Base-by-base conservation (phyloP, 2,113 vertebrate genomes). In the Erpornis zantholeuca region DNA sequence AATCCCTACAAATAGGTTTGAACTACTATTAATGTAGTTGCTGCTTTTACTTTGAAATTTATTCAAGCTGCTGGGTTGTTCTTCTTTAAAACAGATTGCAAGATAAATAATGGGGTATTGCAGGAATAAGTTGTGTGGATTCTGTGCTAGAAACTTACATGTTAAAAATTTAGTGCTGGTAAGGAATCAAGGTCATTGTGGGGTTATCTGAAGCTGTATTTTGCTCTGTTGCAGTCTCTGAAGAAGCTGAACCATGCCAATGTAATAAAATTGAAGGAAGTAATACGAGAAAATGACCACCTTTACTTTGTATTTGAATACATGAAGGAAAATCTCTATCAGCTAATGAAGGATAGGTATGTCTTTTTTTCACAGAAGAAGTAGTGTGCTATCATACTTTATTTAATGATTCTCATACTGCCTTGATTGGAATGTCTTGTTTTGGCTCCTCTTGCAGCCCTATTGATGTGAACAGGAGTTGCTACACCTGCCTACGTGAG, bases 251-350 rank as follows among this genome's bases (percentile, higher is more conserved):
- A 99, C 97, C 99, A 99, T 95, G 99, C 99, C 22, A 99, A 99
- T 70, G 98, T 99, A 77, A 99, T 99, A 95, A 99, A 99, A 96
- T 93, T 99, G 78, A 99, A 99, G 97, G 99, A 99, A 98, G 99
- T 99, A 38, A 99, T 99, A 97, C 97, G 99, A 97, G 99, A 99
- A 98, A 99, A 99, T 80, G 99, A 99, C 94, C 99, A 99, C 72
- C 99, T 99, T 90, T 99, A 99, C 97, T 99, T 99, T 97, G 98
- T 99, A 73, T 99, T 99, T 98, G 99, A 99, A 95, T 99, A 99
- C 95, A 99, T 99, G 99, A 99, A 99, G 97, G 99, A 99, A 97
- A 99, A 99, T 88, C 99, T 99, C 54, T 99, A 99, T 97, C 99
- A 99, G 93, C 98, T 99, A 75, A 99, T 99, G 99, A 99, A 99